Conservation (phyloP, 2,888 invertebrate genomes). For the Elmis aenea region DNA sequence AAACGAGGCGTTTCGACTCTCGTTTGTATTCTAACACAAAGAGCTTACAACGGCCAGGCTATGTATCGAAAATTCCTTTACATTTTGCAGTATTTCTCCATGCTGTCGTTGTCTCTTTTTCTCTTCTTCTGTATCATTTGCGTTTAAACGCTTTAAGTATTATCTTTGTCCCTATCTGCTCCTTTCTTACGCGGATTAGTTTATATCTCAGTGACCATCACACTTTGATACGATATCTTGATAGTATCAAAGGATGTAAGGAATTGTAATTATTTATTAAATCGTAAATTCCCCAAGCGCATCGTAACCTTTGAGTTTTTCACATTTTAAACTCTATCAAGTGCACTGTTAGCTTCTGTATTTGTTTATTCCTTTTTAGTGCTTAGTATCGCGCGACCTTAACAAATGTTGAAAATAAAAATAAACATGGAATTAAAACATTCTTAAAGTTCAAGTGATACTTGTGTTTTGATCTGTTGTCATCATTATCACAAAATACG, state of each 20-base stretch:
- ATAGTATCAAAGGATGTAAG: conserved; percentile 11
- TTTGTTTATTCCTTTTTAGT: too few species aligned
- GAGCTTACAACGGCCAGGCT: conserved; percentile 13
- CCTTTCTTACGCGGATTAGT: conserved; percentile 10
- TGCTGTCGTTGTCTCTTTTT: conserved; percentile 11
- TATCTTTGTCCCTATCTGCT: conserved; percentile 10
- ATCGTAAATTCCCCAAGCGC: conserved; percentile 8
- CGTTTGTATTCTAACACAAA: conserved; percentile 1
- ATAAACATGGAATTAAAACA: conserved; percentile 6
- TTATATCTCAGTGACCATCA: conserved; percentile 13
- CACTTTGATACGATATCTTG: conserved; percentile 12
- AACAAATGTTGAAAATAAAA: too few species aligned
- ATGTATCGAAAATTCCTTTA: conserved; percentile 12
- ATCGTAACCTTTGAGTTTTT: conserved; percentile 7
- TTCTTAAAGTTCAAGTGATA: conserved; percentile 11
- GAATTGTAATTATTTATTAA: conserved; percentile 17
- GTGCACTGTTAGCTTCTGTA: neutral
- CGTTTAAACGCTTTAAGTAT: conserved; percentile 7
- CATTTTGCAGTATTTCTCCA: conserved; percentile 12
- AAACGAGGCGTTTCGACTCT: too few species aligned
- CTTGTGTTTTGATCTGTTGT: conserved; percentile 31
- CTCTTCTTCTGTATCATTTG: conserved; percentile 8
- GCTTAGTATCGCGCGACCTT: too few species aligned
- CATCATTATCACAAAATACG: conserved; percentile 28
- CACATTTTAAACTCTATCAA: conserved; percentile 3